These are phyloP conservation scores for Pelosia muscerda DNA, from an alignment of 2,888 invertebrate species.

Conservation along the genomic window DNA sequence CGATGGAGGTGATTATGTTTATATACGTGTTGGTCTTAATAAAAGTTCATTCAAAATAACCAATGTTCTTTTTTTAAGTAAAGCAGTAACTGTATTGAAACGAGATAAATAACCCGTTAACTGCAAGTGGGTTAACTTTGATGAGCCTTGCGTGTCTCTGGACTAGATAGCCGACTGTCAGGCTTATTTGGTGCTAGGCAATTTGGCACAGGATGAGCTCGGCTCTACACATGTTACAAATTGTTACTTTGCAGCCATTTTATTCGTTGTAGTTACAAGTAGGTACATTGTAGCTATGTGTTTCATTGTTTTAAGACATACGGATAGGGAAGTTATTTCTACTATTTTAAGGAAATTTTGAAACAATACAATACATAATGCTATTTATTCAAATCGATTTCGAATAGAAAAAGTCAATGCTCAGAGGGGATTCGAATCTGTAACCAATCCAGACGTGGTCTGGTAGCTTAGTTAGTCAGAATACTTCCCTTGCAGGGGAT, in stretches of 20 bases:
- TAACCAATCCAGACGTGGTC: too few species aligned
- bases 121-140: constrained; percentile 58
- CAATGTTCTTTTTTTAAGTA: constrained; percentile 1
- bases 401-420: too few species aligned
- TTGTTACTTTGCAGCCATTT: constrained; percentile 11
- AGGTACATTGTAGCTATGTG: neutral
- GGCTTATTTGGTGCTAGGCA: constrained; percentile 37
- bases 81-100: neutral
- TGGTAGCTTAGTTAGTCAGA: too few species aligned
- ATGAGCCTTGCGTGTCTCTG: constrained; percentile 59
- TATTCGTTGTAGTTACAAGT: neutral
- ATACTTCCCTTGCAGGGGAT: too few species aligned
- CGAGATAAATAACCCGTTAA: constrained; percentile 50
- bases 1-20: too few species aligned
- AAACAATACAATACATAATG: too few species aligned
- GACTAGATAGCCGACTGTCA: constrained; percentile 54
- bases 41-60: neutral
- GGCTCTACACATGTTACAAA: constrained; percentile 23
- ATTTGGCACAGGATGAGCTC: constrained; percentile 42
- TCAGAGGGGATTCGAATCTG: too few species aligned
- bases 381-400: too few species aligned
- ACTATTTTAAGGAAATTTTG: too few species aligned
- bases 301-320: neutral
- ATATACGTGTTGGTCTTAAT: neutral
- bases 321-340: neutral